phyloP scores from a whole-genome alignment of 2,888 invertebrate genomes.

The Frankliniella fusca region DNA sequence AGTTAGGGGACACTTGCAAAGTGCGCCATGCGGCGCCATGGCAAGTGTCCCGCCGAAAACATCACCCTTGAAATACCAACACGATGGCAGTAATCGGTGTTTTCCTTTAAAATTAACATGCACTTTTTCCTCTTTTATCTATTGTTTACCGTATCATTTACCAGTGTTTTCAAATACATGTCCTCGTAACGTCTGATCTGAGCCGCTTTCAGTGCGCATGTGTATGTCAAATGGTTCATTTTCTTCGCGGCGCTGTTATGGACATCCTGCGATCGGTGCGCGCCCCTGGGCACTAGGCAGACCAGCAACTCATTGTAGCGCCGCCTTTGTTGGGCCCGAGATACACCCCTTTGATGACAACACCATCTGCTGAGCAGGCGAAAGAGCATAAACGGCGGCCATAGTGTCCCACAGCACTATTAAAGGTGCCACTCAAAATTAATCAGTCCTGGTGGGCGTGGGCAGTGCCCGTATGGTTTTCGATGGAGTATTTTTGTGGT shows the following conservation, averaged over 20 bases:
- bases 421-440: too few species aligned
- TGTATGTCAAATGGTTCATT: not conserved
- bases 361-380: too few species aligned
- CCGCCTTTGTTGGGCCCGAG: not conserved
- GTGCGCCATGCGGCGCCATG: too few species aligned
- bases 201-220: not conserved
- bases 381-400: too few species aligned
- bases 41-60: not conserved
- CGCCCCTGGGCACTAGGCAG: not conserved
- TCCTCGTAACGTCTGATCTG: not conserved
- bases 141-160: not conserved
- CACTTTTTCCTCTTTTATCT: not conserved
- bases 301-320: not conserved
- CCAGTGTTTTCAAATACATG: not conserved
- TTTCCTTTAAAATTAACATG: not conserved
- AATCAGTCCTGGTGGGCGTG: too few species aligned
- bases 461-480: too few species aligned
- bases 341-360: not conserved
- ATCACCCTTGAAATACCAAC: not conserved
- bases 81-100: too few species aligned
- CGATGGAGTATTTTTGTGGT: too few species aligned
- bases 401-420: too few species aligned
- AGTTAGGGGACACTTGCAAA: not conserved
- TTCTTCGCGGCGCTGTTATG: not conserved
- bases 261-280: not conserved